Percentiles rank a stretch among this genome's conserved stretches.
Conservation (phyloP, 2,113 vertebrate species). For the Daboia siamensis region DNA sequence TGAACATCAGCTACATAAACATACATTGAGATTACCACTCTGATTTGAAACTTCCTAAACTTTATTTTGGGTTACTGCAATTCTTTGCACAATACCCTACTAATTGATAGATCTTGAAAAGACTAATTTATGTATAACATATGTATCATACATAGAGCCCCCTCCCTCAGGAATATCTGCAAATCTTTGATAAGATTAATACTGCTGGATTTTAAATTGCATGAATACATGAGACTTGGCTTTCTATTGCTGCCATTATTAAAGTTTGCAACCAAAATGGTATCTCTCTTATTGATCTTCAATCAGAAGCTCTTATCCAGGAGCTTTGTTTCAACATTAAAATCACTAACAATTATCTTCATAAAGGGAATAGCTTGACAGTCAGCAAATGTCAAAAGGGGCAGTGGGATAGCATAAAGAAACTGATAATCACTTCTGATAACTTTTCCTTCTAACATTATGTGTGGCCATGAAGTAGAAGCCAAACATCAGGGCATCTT, state of each 20-base stretch:
- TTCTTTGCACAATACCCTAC: constrained; percentile 48
- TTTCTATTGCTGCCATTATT: constrained; percentile 75
- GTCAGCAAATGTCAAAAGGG: constrained; percentile 66
- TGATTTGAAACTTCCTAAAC: not conserved
- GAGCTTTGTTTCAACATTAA: constrained; percentile 76
- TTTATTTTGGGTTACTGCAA: constrained; percentile 44
- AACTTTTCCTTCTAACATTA: constrained; percentile 58
- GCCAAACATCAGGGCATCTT: constrained; percentile 56
- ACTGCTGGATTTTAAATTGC: constrained; percentile 74
- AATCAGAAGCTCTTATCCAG: constrained; percentile 71
- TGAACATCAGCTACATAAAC: not conserved
- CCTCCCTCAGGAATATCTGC: constrained; percentile 56
- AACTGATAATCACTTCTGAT: constrained; percentile 66
- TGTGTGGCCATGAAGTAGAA: constrained; percentile 57
- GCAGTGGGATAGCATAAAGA: not conserved
- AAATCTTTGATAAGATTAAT: constrained; percentile 67
- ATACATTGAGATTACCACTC: not conserved
- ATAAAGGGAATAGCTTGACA: constrained; percentile 68
- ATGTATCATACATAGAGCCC: constrained; percentile 59
- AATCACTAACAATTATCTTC: constrained; percentile 69
- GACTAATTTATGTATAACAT: constrained; percentile 47
- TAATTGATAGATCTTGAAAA: constrained; percentile 45
- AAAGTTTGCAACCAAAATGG: constrained; percentile 66
- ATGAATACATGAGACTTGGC: constrained; percentile 74
- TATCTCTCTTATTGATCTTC: constrained; percentile 75